phyloP scores from a whole-genome alignment of 2,113 vertebrate species.

The Catharus bicknelli region DNA sequence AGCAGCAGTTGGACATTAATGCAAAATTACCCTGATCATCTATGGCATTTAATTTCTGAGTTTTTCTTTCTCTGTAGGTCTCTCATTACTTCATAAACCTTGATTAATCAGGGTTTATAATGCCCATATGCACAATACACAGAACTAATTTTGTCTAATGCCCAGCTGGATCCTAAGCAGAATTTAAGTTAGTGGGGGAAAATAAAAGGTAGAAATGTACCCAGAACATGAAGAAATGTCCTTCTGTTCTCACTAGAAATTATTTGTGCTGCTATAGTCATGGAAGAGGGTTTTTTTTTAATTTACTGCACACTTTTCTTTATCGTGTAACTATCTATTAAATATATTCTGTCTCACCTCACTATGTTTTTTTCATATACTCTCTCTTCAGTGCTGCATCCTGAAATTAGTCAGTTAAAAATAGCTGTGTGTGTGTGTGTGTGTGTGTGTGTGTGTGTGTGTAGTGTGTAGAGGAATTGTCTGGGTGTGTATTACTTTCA shows the following conservation, averaged over 20 bases:
- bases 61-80: background rate
- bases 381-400: background rate
- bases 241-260: background rate
- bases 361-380: background rate
- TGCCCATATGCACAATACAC: background rate
- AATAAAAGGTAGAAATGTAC: background rate
- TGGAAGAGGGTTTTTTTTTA: background rate
- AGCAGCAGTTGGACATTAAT: background rate
- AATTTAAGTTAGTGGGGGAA: background rate
- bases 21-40: background rate
- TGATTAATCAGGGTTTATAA: background rate
- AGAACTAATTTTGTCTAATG: background rate
- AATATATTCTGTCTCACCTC: background rate
- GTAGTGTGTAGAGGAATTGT: background rate
- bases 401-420: background rate
- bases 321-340: background rate
- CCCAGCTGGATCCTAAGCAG: background rate
- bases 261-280: background rate
- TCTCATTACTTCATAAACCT: background rate
- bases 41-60: background rate
- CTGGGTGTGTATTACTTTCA: background rate
- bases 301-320: background rate
- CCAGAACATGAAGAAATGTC: background rate
- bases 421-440: background rate
- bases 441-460: background rate